Evolutionary conservation across 2,888 invertebrate species (phyloP), one percentile per base, ranked within the genome.

Genomic region (Meliscaeva auricollis): DNA sequence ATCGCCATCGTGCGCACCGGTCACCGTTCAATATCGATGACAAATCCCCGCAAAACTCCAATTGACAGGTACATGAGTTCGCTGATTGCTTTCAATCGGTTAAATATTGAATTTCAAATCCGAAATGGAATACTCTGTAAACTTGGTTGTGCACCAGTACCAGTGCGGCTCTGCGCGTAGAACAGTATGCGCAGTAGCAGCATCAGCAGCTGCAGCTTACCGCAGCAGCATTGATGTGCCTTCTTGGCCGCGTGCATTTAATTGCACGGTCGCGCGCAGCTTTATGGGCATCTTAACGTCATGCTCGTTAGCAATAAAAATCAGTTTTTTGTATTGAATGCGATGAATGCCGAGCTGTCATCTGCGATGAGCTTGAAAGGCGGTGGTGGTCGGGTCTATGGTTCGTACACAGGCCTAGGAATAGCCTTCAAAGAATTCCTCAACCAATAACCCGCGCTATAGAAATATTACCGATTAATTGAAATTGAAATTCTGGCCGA

Each of bases 1-100:
- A 64, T 64, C 64, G 13, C 64, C 64, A 64, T 64, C 64, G 62
- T 62, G 72, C 72, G 20, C 22, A 50, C 48, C 38, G 68, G 48
- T 54, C 76, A 38, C 22, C 68, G 60, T 68, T 73, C 80, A 72
- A 80, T 87, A 87, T 87, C 82, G 87, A 87, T 87, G 87, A 87
- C 87, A 87, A 87, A 87, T 87, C 87, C 77, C 87, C 87, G 87
- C 87, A 82, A 87, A 87, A 87, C 81, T 82, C 74, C 81, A 81
- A 87, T 66, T 87, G 87, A 87, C 87, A 87, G 87, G 82, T 87
- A 87, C 87, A 87, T 87, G 87, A 87, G 87, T 87, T 87, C 70
- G 87, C 77, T 87, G 82, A 87, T 87, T 87, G 87, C 81, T 82
- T 74, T 69, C 87, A 81, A 87, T 87, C 87, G 82, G 81, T 87